Evolutionary conservation across 2,888 invertebrate genomes (phyloP).

Genomic region (Hemistola chrysoprasaria): DNA sequence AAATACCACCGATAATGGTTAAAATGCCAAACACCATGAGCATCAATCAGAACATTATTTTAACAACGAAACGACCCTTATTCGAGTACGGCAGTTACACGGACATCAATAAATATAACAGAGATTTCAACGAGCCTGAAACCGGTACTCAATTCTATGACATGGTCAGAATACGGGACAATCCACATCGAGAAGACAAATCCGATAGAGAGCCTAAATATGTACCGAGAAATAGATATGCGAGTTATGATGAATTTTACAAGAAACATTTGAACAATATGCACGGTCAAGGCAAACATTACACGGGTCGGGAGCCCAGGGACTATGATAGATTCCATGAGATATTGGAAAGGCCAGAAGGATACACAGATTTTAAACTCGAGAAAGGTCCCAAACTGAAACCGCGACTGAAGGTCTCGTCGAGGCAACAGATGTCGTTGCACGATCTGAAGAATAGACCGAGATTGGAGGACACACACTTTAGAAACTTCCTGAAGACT

Average conservation of each 20-base stretch:
- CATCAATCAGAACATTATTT: constrained; percentile 56
- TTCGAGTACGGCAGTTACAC: no score
- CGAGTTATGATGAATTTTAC: constrained; percentile 12
- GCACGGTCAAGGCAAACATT: constrained; percentile 6
- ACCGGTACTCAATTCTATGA: background rate
- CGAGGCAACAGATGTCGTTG: constrained; percentile 55
- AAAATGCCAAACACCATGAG: constrained; percentile 44
- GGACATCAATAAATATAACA: constrained; percentile 1
- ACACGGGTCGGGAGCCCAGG: constrained; percentile 16
- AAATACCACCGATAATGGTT: constrained; percentile 58
- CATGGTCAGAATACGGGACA: background rate
- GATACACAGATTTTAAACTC: constrained; percentile 22
- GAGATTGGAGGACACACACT: constrained; percentile 54
- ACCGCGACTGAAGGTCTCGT: constrained; percentile 35
- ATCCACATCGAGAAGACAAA: background rate
- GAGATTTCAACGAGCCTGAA: background rate
- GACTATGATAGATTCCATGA: constrained; percentile 48
- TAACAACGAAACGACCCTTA: constrained; percentile 36
- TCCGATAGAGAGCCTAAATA: background rate
- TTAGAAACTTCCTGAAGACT: constrained; percentile 59
- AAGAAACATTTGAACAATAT: constrained; percentile 11
- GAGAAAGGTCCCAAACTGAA: constrained; percentile 27
- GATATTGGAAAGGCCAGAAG: constrained; percentile 41
- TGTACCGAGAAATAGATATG: constrained; percentile 3
- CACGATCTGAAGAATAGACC: constrained; percentile 36